Evolutionary conservation across 2,797 vertebrate genomes (phyloP), one percentile per base, ranked within the genome.

Genomic region (Bucorvus abyssinicus): DNA sequence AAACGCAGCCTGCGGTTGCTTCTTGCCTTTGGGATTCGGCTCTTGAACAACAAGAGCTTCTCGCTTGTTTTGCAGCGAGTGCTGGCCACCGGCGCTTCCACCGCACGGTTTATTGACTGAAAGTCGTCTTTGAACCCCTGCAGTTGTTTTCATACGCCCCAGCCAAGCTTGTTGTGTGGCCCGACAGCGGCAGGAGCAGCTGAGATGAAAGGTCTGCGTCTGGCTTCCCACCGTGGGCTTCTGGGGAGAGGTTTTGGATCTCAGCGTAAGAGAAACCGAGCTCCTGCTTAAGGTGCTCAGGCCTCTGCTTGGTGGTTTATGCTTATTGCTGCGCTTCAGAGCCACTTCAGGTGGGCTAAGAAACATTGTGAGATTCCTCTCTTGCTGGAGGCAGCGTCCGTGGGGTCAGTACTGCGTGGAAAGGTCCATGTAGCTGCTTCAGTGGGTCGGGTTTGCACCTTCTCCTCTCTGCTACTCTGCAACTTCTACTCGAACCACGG

Each of bases 51-150:
- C 44, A 42, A 55, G 53, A 78, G 53, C 57, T 84, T 44, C 57
- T 44, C 21, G 6, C 6, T 55, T 14, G 23, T 12, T 67, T 79
- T 79, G 55, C 16, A 14, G 1, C 0, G 0, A 52, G 12, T 8
- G 36, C 47, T 44, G 76, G 59, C 52, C 47, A 8, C 57, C 12
- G 80, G 64, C 2, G 0, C 4, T 61, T 38, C 69, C 81, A 40
- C 45, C 69, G 55, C 14, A 0, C 6, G 1, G 14, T 13, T 20
- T 6, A 14, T 5, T 30, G 52, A 3, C 13, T 12, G 26, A 4
- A 22, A 50, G 29, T 5, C 47, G 19, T 4, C 53, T 16, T 24
- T 23, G 27, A 90, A 60, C 23, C 42, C 38, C 26, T 70, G 34
- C 14, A 30, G 52, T 32, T 16, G 6, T 4, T 79, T 76, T 45